phyloP scores from a whole-genome alignment of 2,888 invertebrate genomes.

The Camponotus fellah region DNA sequence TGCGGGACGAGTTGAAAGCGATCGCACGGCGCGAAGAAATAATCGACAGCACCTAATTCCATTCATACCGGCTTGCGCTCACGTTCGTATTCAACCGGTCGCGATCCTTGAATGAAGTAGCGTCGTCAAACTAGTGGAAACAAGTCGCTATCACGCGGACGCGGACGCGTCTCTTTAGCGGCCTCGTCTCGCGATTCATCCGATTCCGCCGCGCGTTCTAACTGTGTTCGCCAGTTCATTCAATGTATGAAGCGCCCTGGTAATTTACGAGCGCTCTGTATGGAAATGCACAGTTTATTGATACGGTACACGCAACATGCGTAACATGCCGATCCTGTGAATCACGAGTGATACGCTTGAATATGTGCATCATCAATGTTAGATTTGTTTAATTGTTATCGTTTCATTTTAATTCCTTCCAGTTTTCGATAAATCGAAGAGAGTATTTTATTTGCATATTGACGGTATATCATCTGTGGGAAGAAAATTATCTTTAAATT shows the following conservation, averaged over 20 bases:
- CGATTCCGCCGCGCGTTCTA: slow-evolving; percentile 11
- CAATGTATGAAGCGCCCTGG: neutral
- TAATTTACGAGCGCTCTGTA: slow-evolving; percentile 45
- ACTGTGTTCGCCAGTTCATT: slow-evolving; percentile 29
- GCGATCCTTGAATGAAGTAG: slow-evolving; percentile 47
- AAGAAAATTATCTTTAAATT: neutral
- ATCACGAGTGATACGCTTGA: neutral
- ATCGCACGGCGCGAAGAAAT: slow-evolving; percentile 45
- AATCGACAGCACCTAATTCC: slow-evolving; percentile 54
- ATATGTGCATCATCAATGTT: too few relatives aligned
- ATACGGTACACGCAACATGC: slow-evolving; percentile 56
- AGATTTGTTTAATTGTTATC: neutral
- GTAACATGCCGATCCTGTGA: neutral
- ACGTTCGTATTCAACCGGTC: slow-evolving; percentile 43
- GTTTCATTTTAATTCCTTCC: neutral
- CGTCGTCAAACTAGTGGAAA: slow-evolving; percentile 45
- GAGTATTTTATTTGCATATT: neutral
- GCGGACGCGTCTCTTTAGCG: slow-evolving; percentile 6
- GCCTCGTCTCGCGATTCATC: slow-evolving; percentile 8
- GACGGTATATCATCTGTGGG: neutral
- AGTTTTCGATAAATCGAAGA: neutral
- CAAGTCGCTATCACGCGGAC: slow-evolving; percentile 43
- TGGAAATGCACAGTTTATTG: slow-evolving; percentile 41
- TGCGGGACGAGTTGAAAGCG: slow-evolving; percentile 39
- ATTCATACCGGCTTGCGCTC: slow-evolving; percentile 43